Percentiles rank a stretch among this genome's conserved stretches.
Evolutionary conservation across 2,888 invertebrate genomes (phyloP).

Genomic region (Phanerotoma sp.): DNA sequence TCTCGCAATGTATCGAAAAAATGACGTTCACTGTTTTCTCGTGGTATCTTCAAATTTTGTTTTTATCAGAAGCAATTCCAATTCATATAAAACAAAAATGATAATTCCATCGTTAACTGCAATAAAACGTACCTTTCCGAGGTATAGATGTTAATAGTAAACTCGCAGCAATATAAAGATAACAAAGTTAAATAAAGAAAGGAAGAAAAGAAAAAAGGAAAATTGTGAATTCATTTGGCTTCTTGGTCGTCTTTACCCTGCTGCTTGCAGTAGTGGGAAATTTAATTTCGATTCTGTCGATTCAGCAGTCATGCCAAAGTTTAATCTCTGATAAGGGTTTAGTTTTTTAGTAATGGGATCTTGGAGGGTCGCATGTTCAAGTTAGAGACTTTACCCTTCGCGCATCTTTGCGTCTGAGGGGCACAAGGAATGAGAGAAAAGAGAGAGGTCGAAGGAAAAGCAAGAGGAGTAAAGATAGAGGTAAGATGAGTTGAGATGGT

Average conservation of each 20-base stretch:
- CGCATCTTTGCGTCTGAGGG: constrained; percentile 14
- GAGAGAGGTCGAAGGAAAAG: constrained; percentile 18
- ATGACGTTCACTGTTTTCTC: no score
- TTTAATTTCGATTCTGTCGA: constrained; percentile 63
- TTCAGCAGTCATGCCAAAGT: constrained; percentile 63
- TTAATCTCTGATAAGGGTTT: constrained; percentile 61
- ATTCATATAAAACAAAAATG: no score
- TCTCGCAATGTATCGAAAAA: no score
- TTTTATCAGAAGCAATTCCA: no score
- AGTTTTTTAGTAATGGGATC: constrained; percentile 59
- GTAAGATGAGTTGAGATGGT: constrained; percentile 5
- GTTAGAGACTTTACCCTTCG: constrained; percentile 18
- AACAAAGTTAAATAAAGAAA: no score
- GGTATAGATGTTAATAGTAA: no score
- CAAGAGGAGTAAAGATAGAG: constrained; percentile 26
- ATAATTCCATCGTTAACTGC: no score
- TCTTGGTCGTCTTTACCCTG: neutral
- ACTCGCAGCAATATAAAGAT: no score
- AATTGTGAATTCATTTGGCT: constrained; percentile 13
- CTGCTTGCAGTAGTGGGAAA: constrained; percentile 52
- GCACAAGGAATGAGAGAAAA: constrained; percentile 25
- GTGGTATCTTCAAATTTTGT: no score
- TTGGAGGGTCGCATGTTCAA: constrained; percentile 43
- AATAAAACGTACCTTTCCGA: no score
- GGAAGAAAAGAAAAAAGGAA: no score